Evolutionary conservation across 2,888 invertebrate species (phyloP).

Genomic region (Osmoderma eremita): DNA sequence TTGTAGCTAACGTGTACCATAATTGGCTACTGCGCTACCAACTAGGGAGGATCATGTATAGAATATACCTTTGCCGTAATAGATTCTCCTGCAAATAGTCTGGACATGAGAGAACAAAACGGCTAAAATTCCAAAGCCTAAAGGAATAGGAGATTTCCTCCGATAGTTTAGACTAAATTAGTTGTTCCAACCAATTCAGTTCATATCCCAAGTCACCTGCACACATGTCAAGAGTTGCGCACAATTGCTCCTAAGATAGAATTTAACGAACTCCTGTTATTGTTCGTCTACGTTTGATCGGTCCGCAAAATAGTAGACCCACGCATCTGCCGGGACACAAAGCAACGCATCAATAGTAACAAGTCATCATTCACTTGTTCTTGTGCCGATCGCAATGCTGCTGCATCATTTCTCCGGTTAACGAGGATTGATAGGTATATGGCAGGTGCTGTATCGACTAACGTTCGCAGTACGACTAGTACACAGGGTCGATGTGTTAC

Average conservation of each 20-base stretch:
- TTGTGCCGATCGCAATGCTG: conserved; percentile 39
- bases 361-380: conserved; percentile 43
- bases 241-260: conserved; percentile 12
- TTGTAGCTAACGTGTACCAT: no score
- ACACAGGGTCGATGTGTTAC: conserved; percentile 49
- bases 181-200: conserved; percentile 13
- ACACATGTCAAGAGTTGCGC: conserved; percentile 10
- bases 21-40: no score
- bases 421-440: conserved; percentile 47
- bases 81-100: no score
- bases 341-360: conserved; percentile 31
- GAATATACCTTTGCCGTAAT: no score
- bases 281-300: conserved; percentile 26
- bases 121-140: not conserved
- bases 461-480: conserved; percentile 47
- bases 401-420: conserved; percentile 46
- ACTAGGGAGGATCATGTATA: no score
- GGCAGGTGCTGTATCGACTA: conserved; percentile 49
- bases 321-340: conserved; percentile 34
- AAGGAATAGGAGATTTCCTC: not conserved
- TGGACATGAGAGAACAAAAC: not conserved
- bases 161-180: conserved; percentile 26
- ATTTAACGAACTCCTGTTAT: conserved; percentile 23
- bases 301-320: conserved; percentile 35
- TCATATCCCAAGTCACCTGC: conserved; percentile 4